Conservation (phyloP, 1,140 invertebrate species). For the Conus betulinus region DNA sequence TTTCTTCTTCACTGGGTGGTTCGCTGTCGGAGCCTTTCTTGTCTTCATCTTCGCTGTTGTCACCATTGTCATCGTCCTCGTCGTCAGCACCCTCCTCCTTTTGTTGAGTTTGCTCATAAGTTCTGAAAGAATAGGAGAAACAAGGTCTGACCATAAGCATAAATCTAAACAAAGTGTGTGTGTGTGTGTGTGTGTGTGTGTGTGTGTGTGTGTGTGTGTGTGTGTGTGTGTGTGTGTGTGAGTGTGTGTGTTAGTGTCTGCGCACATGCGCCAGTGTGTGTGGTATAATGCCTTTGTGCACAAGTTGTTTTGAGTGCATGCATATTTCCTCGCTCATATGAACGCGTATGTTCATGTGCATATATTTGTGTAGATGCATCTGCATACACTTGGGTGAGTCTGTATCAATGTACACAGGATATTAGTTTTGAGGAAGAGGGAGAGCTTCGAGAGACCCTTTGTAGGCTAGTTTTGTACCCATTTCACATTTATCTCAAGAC, state of each 20-base stretch:
- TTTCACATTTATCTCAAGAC: too few relatives aligned
- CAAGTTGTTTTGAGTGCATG: not conserved
- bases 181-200: not conserved
- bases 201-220: not conserved
- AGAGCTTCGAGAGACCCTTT: too few relatives aligned
- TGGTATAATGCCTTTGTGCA: not conserved
- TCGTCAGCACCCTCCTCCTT: constrained; percentile 29
- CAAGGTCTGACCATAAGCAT: not conserved
- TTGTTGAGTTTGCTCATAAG: constrained; percentile 60
- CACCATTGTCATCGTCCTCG: constrained; percentile 11
- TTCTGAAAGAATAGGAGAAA: constrained; percentile 47
- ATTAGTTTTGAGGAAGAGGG: too few relatives aligned
- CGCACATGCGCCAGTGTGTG: not conserved
- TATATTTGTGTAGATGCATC: too few relatives aligned
- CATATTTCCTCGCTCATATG: too few relatives aligned
- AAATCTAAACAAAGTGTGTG: not conserved
- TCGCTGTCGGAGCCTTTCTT: not conserved
- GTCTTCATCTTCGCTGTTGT: constrained; percentile 19
- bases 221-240: not conserved
- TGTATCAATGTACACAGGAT: too few relatives aligned
- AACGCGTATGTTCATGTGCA: too few relatives aligned
- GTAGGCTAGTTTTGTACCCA: too few relatives aligned
- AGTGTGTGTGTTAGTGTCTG: too few relatives aligned
- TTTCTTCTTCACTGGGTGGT: not conserved
- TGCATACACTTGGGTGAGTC: too few relatives aligned